Evolutionary conservation across 2,113 vertebrate genomes (phyloP).

Genomic region (Elephas maximus): DNA sequence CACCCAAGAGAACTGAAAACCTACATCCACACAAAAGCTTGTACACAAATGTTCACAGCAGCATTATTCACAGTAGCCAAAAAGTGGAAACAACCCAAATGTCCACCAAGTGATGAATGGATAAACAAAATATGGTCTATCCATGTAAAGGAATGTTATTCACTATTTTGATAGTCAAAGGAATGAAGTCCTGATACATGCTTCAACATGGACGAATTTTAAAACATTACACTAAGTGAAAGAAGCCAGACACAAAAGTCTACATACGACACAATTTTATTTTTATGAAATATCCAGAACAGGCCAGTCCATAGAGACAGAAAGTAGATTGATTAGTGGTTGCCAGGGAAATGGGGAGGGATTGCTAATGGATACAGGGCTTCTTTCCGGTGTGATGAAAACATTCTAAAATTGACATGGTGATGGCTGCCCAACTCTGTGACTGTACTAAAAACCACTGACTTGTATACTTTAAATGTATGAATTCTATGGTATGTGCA

Average conservation of each 20-base stretch:
- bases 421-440: too few species aligned
- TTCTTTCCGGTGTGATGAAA: not conserved
- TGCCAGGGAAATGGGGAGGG: fast-evolving
- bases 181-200: too few species aligned
- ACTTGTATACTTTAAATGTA: too few species aligned
- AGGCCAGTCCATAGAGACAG: not conserved
- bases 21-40: not conserved
- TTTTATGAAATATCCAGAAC: not conserved
- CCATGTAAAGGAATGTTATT: not conserved
- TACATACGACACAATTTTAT: too few species aligned
- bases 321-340: not conserved
- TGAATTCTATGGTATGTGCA: not conserved
- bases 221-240: too few species aligned
- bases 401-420: not conserved
- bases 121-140: not conserved
- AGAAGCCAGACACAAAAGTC: too few species aligned
- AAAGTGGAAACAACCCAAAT: not conserved
- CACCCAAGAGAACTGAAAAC: not conserved
- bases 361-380: not conserved
- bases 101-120: not conserved
- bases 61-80: too few species aligned
- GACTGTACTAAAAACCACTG: too few species aligned
- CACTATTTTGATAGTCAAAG: too few species aligned
- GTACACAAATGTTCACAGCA: not conserved
- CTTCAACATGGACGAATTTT: too few species aligned